phyloP scores from a whole-genome alignment of 2,113 vertebrate species.

The Tamias sibiricus region DNA sequence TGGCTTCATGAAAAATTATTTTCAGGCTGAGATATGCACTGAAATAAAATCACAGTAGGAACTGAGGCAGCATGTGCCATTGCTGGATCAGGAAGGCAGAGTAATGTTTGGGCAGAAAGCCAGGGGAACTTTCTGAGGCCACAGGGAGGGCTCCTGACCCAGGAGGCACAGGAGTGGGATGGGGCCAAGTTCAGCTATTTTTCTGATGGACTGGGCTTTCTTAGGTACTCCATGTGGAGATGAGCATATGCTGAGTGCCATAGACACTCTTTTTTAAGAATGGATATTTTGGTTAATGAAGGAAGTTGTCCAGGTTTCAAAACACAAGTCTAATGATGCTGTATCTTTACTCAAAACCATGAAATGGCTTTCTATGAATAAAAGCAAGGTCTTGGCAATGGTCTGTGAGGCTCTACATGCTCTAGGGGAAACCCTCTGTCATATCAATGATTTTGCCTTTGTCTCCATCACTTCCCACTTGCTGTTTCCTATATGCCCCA shows the following conservation, averaged over 20 bases:
- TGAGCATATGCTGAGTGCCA: not conserved
- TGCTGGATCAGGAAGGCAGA: not conserved
- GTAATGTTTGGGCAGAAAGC: not conserved
- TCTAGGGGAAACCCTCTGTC: not conserved
- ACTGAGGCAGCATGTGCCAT: not conserved
- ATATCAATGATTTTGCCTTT: not conserved
- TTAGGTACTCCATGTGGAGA: not conserved
- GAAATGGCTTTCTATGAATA: not conserved
- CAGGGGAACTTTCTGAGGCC: not conserved
- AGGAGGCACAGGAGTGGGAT: not conserved
- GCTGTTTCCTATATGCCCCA: not conserved
- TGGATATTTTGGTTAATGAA: not conserved
- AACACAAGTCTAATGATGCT: not conserved
- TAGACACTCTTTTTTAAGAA: not conserved
- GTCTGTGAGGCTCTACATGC: not conserved
- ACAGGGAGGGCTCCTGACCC: not conserved
- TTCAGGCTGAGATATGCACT: not conserved
- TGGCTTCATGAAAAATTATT: slow-evolving; percentile 12
- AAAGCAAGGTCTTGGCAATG: not conserved
- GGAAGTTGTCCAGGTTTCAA: not conserved
- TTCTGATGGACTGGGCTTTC: not conserved
- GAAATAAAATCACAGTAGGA: not conserved
- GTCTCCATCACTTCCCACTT: not conserved
- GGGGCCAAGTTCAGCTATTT: not conserved
- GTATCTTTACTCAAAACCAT: not conserved